A percentile compares a stretch with the other conserved stretches of the same genome.
Conservation (phyloP, 2,113 vertebrate genomes). For the Oncorhynchus mykiss region DNA sequence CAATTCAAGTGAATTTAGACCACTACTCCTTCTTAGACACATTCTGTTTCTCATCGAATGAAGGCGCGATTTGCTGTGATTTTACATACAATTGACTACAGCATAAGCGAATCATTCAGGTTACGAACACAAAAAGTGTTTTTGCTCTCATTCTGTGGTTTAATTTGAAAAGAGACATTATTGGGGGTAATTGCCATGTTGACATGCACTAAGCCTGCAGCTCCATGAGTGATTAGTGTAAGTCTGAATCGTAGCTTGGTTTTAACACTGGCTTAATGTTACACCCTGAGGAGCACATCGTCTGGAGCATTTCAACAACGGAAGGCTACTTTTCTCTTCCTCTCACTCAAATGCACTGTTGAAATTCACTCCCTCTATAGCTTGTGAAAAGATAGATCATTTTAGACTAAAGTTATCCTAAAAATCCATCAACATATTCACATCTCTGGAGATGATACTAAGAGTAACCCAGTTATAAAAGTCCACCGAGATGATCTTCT, state of each 20-base stretch:
- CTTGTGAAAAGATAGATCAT: neutral
- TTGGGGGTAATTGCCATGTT: neutral
- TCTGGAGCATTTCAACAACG: slow-evolving; percentile 16
- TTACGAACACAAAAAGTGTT: neutral
- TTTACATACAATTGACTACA: neutral
- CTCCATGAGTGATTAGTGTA: slow-evolving; percentile 17
- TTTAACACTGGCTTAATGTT: slow-evolving; percentile 20
- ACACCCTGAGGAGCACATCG: slow-evolving; percentile 13
- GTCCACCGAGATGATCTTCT: no score
- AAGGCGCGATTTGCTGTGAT: neutral
- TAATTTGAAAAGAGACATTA: neutral
- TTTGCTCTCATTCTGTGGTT: neutral
- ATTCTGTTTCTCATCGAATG: neutral
- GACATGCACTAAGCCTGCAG: neutral
- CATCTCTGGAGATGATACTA: no score
- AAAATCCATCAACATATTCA: no score
- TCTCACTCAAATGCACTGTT: neutral
- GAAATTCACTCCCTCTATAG: neutral
- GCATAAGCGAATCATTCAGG: neutral
- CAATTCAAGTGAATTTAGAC: no score
- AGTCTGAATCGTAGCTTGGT: slow-evolving; percentile 20
- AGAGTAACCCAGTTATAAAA: no score
- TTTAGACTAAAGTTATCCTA: neutral
- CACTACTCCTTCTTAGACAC: neutral
- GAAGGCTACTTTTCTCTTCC: neutral